phyloP scores from a whole-genome alignment of 2,113 vertebrate species.

The Muscicapa adusta region DNA sequence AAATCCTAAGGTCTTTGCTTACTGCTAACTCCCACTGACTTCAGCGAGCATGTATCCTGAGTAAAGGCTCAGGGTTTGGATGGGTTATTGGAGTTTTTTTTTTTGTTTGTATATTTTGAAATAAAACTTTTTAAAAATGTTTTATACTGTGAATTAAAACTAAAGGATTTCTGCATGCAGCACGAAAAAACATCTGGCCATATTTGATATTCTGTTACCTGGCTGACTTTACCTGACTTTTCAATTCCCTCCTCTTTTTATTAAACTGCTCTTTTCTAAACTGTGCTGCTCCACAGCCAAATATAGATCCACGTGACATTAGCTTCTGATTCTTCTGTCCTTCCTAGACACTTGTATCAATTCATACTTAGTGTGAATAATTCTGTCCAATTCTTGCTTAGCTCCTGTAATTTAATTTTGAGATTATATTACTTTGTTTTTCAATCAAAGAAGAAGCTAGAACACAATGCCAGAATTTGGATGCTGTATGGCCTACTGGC shows the following conservation, averaged over 20 bases:
- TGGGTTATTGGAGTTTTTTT: not conserved
- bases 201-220: not conserved
- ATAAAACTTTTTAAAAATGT: not conserved
- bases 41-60: not conserved
- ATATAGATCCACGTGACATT: not conserved
- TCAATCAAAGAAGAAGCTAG: not conserved
- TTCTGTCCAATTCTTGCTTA: not conserved
- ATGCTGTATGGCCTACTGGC: not conserved
- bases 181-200: not conserved
- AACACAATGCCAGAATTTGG: not conserved
- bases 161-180: not conserved
- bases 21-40: not conserved
- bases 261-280: not conserved
- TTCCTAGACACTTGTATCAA: not conserved
- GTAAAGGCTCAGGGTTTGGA: not conserved
- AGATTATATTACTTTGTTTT: not conserved
- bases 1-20: not conserved
- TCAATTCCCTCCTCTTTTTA: not conserved
- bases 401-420: not conserved
- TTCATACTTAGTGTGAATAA: not conserved
- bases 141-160: not conserved
- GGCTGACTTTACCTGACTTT: not conserved
- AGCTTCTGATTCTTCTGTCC: not conserved
- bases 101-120: not conserved
- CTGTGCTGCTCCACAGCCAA: not conserved